phyloP scores from a whole-genome alignment of 2,888 invertebrate genomes.

The Uropetala carovei region DNA sequence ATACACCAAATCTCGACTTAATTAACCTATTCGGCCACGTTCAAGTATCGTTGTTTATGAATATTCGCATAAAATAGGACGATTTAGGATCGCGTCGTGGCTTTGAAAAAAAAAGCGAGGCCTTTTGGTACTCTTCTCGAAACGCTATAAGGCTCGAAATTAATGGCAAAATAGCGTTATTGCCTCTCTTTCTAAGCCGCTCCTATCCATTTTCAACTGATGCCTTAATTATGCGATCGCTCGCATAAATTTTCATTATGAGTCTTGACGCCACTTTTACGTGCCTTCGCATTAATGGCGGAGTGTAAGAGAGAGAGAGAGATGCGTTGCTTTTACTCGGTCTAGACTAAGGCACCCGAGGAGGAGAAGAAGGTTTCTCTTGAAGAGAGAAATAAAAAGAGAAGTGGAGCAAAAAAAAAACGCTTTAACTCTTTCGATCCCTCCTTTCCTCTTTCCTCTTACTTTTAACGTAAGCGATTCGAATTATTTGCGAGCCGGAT shows the following conservation, averaged over 20 bases:
- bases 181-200: neutral
- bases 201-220: neutral
- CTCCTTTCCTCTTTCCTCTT: no score
- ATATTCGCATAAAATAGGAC: no score
- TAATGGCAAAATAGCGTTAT: neutral
- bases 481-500: no score
- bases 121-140: neutral
- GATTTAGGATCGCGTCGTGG: neutral
- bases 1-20: no score
- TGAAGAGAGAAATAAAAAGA: neutral
- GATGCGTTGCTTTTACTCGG: neutral
- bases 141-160: neutral
- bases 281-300: conserved; percentile 6
- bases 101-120: neutral
- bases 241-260: conserved; percentile 35
- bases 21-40: no score
- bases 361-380: neutral
- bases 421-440: neutral
- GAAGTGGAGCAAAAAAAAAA: neutral
- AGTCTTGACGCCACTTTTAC: neutral
- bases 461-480: neutral
- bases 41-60: no score
- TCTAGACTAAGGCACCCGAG: neutral
- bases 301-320: neutral
- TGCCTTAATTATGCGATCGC: conserved; percentile 6